Percentiles rank a stretch among this genome's conserved stretches.
These are phyloP conservation scores for Tragelaphus imberbis DNA, from an alignment of 2,113 vertebrate genomes.

Conservation along the genomic window DNA sequence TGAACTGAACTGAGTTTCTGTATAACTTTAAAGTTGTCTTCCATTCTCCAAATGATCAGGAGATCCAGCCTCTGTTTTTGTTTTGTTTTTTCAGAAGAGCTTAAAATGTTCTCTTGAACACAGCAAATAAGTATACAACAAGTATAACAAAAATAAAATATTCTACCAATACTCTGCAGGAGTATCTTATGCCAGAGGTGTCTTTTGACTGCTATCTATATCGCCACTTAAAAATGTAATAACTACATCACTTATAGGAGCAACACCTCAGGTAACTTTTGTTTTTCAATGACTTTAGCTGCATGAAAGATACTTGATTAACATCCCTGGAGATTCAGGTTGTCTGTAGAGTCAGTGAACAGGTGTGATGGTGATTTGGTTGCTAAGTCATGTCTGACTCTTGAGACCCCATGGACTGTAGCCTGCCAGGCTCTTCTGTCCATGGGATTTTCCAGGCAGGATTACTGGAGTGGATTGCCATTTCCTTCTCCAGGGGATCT, in stretches of 20 bases:
- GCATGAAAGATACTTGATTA: slow-evolving; percentile 1
- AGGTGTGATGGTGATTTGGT: background rate
- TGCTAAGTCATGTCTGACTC: rapidly evolving
- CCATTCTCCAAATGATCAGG: background rate
- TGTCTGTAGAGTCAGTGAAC: background rate
- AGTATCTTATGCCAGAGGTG: background rate
- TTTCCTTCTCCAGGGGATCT: background rate
- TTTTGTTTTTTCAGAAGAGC: background rate
- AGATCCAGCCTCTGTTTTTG: background rate
- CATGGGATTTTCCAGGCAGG: background rate
- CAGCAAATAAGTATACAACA: background rate
- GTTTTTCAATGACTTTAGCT: background rate
- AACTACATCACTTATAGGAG: background rate
- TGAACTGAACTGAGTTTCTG: background rate
- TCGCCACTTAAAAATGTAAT: background rate
- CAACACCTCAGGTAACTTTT: background rate
- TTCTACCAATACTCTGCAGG: background rate
- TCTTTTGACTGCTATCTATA: background rate
- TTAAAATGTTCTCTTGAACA: background rate
- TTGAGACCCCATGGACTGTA: background rate
- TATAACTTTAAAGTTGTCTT: background rate
- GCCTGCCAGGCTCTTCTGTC: background rate
- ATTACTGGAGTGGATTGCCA: background rate
- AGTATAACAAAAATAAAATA: background rate
- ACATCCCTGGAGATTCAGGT: slow-evolving; percentile 21